Conservation (phyloP, 2,888 invertebrate species). For the Tribolium freemani region DNA sequence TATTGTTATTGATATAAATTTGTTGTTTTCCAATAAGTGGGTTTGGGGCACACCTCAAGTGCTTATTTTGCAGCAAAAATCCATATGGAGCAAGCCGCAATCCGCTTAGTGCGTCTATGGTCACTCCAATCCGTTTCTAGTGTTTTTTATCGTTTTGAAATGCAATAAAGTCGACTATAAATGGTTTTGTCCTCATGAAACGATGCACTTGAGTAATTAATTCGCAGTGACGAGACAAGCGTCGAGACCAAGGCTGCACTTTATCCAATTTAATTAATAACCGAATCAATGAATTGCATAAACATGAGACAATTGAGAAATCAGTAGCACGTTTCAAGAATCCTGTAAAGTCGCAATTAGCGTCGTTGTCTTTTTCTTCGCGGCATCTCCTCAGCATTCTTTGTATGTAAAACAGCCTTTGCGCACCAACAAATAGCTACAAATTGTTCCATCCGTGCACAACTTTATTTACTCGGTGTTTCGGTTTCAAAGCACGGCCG, state of each 20-base stretch:
- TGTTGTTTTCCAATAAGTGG: too few species aligned
- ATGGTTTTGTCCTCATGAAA: conserved; percentile 25
- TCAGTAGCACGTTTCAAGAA: conserved; percentile 1
- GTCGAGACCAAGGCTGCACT: conserved; percentile 2
- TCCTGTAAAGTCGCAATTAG: conserved; percentile 27
- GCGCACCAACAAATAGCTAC: conserved; percentile 56
- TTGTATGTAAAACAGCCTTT: conserved; percentile 58
- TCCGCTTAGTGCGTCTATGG: neutral
- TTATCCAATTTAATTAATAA: neutral
- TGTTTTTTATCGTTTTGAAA: neutral
- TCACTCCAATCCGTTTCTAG: neutral
- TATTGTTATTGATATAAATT: too few species aligned
- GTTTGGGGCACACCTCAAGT: too few species aligned
- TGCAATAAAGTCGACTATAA: conserved; percentile 20
- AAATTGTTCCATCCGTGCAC: conserved; percentile 53
- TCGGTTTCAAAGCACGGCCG: conserved; percentile 43
- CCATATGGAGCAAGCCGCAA: neutral
- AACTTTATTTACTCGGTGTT: conserved; percentile 50
- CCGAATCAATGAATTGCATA: neutral
- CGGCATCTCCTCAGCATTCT: conserved; percentile 50
- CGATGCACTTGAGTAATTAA: conserved; percentile 5
- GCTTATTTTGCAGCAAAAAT: neutral
- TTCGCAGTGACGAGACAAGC: neutral
- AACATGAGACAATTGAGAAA: conserved; percentile 7
- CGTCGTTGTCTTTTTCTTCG: conserved; percentile 8